These are phyloP conservation scores for Lithobates pipiens DNA, from an alignment of 2,797 vertebrate species.

Conservation along the genomic window DNA sequence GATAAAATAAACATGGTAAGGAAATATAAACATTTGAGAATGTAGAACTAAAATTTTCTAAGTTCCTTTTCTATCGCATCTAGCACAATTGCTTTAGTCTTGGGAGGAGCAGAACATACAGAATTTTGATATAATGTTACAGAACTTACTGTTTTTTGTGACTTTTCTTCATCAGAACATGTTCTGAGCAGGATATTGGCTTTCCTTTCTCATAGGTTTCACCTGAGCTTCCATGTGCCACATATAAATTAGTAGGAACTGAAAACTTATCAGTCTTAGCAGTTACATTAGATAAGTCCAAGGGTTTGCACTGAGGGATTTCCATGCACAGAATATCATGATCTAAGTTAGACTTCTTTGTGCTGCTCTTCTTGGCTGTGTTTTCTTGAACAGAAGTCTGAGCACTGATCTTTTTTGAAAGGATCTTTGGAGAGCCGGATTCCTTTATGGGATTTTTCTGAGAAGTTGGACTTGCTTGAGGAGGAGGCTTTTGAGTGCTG, in stretches of 20 bases:
- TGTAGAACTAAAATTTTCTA: no score
- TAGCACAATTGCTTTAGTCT: no score
- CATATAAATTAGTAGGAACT: constrained; percentile 68
- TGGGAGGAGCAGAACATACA: no score
- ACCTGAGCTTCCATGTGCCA: constrained; percentile 69
- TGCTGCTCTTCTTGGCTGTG: constrained; percentile 9
- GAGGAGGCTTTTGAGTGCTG: constrained; percentile 42
- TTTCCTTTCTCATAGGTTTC: constrained; percentile 70
- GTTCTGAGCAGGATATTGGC: constrained; percentile 70
- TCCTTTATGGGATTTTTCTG: constrained; percentile 6
- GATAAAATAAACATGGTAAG: no score
- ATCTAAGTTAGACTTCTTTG: constrained; percentile 37
- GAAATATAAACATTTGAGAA: no score
- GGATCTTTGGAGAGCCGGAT: constrained; percentile 10
- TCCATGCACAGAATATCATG: constrained; percentile 53
- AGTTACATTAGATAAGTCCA: constrained; percentile 45
- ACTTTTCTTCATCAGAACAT: constrained; percentile 70
- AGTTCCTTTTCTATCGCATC: no score
- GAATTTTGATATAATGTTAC: constrained; percentile 40
- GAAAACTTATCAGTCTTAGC: constrained; percentile 67
- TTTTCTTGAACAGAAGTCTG: constrained; percentile 41
- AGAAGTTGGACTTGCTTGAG: constrained; percentile 24
- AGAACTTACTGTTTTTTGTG: constrained; percentile 76
- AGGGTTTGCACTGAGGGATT: constrained; percentile 43
- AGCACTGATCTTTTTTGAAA: constrained; percentile 17